These are phyloP conservation scores for Dreissena polymorpha DNA, from an alignment of 1,140 invertebrate species.

Conservation along the genomic window DNA sequence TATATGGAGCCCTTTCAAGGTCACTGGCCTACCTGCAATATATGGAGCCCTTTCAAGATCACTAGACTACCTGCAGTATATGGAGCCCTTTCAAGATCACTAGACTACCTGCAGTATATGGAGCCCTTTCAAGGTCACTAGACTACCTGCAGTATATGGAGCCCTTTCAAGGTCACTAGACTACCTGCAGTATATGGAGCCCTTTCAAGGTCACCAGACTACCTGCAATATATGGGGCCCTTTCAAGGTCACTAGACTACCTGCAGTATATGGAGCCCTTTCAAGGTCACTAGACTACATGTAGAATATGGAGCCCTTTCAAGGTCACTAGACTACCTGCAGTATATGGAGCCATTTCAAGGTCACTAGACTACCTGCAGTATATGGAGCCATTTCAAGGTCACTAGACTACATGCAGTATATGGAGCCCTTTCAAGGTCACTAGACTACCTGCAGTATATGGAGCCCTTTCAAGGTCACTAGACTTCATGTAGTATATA, in stretches of 20 bases:
- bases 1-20: conserved; percentile 85
- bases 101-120: conserved; percentile 86
- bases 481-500: conserved; percentile 86
- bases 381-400: conserved; percentile 85
- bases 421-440: conserved; percentile 85
- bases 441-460: conserved; percentile 85
- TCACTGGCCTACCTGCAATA: conserved; percentile 85
- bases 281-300: conserved; percentile 85
- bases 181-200: conserved; percentile 86
- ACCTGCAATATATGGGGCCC: conserved; percentile 87
- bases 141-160: conserved; percentile 86
- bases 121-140: conserved; percentile 85
- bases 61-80: conserved; percentile 85
- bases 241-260: conserved; percentile 84
- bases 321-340: conserved; percentile 85
- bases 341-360: conserved; percentile 86
- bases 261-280: conserved; percentile 86
- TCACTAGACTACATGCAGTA: conserved; percentile 85
- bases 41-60: conserved; percentile 85
- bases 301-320: conserved; percentile 86
- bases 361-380: conserved; percentile 85
- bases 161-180: conserved; percentile 84
- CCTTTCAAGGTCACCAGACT: conserved; percentile 84
- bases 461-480: conserved; percentile 86
- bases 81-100: conserved; percentile 86